Conservation (phyloP, 2,113 vertebrate species). For the Nannobrachium achirus region DNA sequence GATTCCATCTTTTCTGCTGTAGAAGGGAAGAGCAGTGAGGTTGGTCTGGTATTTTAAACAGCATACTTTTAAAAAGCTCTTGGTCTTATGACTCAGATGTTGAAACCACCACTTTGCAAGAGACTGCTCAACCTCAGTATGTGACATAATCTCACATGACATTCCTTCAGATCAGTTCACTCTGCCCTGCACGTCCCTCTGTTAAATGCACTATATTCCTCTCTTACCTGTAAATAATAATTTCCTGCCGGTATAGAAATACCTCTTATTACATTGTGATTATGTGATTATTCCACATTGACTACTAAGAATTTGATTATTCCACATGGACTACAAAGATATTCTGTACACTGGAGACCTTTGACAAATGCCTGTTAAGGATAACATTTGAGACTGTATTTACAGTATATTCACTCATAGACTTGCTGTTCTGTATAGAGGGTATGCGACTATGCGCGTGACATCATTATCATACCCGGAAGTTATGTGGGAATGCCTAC, state of each 20-base stretch:
- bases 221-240: not conserved
- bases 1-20: too few species aligned
- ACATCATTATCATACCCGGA: too few species aligned
- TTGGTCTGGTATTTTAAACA: slow-evolving; percentile 7
- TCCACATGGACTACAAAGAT: too few species aligned
- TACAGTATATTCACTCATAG: too few species aligned
- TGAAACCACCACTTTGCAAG: slow-evolving; percentile 7
- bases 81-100: slow-evolving; percentile 37
- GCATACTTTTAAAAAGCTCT: slow-evolving; percentile 25
- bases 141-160: slow-evolving; percentile 3
- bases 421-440: too few species aligned
- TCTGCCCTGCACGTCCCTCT: not conserved
- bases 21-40: slow-evolving; percentile 15
- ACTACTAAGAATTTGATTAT: too few species aligned
- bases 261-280: not conserved
- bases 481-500: too few species aligned
- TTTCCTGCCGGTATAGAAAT: not conserved
- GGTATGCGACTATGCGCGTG: too few species aligned
- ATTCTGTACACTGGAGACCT: too few species aligned
- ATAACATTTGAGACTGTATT: too few species aligned
- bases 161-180: not conserved
- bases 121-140: not conserved
- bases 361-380: too few species aligned
- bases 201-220: not conserved
- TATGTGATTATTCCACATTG: too few species aligned